Evolutionary conservation across 1,140 invertebrate genomes (phyloP).

Genomic region (Elymnias hypermnestra): DNA sequence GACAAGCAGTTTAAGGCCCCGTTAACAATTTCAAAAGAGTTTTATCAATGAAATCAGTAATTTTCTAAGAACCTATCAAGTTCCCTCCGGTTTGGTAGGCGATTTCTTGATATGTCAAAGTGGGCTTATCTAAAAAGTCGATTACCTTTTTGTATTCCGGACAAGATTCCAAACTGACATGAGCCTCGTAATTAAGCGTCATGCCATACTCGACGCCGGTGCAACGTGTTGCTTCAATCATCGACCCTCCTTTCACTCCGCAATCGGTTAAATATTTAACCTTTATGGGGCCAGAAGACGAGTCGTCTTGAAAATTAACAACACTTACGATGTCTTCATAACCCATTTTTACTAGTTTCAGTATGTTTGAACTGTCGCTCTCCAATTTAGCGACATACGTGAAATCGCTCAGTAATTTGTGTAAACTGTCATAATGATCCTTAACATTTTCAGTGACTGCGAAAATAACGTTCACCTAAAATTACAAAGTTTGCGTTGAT

Average conservation of each 20-base stretch:
- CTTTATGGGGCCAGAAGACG: slow-evolving; percentile 64
- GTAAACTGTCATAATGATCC: slow-evolving; percentile 74
- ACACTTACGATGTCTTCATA: slow-evolving; percentile 77
- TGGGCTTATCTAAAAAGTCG: slow-evolving; percentile 7
- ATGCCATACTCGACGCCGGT: slow-evolving; percentile 75
- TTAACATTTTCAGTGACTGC: slow-evolving; percentile 76
- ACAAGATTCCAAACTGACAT: slow-evolving; percentile 75
- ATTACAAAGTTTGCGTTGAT: too few relatives aligned
- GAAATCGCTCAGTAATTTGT: slow-evolving; percentile 72
- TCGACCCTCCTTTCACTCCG: slow-evolving; percentile 59
- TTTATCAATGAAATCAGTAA: slow-evolving; percentile 4
- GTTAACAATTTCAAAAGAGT: neutral
- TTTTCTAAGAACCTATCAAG: neutral
- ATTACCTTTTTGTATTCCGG: slow-evolving; percentile 56
- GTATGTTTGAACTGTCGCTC: slow-evolving; percentile 78
- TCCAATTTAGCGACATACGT: slow-evolving; percentile 77
- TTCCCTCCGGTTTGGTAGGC: neutral
- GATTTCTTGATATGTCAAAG: neutral
- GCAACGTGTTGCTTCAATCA: slow-evolving; percentile 69
- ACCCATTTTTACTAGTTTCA: slow-evolving; percentile 78
- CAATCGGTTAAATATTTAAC: slow-evolving; percentile 78
- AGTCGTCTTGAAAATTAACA: slow-evolving; percentile 77
- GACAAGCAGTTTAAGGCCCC: neutral
- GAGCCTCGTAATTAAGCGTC: slow-evolving; percentile 76
- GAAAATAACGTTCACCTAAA: slow-evolving; percentile 79